Evolutionary conservation across 2,113 vertebrate genomes (phyloP).

Genomic region (western clawed frog (Xenopus tropicalis)): DNA sequence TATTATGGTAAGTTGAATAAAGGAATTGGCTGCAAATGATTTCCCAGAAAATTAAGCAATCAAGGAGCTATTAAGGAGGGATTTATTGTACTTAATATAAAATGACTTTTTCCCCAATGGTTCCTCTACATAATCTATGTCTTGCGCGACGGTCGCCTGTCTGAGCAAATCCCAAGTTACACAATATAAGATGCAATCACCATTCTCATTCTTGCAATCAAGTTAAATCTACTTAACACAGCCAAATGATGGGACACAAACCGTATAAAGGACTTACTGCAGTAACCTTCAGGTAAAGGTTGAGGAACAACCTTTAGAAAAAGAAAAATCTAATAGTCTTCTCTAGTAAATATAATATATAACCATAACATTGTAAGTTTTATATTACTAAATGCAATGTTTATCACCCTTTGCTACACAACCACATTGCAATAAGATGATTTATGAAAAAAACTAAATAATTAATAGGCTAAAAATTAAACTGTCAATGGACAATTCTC

Average conservation of each 20-base stretch:
- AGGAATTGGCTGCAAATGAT: constrained; percentile 41
- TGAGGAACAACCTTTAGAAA: no score
- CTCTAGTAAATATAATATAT: no score
- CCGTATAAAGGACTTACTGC: background rate
- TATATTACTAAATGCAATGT: no score
- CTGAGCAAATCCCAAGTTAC: constrained; percentile 27
- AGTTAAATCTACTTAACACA: constrained; percentile 19
- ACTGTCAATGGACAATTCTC: no score
- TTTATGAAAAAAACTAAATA: no score
- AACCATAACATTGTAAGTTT: no score
- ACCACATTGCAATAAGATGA: no score
- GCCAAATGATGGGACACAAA: constrained; percentile 15
- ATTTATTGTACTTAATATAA: constrained; percentile 47
- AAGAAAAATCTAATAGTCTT: no score
- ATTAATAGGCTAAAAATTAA: no score
- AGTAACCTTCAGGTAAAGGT: no score
- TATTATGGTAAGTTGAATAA: constrained; percentile 44
- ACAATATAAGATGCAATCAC: constrained; percentile 15
- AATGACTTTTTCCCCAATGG: constrained; percentile 46
- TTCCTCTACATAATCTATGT: constrained; percentile 39
- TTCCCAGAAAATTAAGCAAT: constrained; percentile 51
- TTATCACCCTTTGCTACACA: no score
- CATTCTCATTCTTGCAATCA: constrained; percentile 25
- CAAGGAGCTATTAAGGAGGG: constrained; percentile 43
- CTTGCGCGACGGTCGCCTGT: constrained; percentile 19